Conservation (phyloP, 1,140 invertebrate genomes). For the Mya arenaria region DNA sequence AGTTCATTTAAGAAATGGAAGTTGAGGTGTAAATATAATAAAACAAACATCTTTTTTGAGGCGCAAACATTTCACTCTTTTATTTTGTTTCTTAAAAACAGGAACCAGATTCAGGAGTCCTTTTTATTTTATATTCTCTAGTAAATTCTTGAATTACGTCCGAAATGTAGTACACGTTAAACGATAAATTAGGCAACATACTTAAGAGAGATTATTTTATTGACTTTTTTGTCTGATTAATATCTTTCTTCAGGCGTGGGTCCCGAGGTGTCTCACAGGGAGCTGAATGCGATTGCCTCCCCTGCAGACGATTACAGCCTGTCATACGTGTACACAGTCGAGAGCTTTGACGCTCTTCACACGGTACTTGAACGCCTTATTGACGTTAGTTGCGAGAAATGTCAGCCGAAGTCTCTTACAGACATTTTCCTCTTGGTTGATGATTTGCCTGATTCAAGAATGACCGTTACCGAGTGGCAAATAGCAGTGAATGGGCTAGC, state of each 20-base stretch:
- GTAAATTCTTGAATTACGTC: too few species aligned
- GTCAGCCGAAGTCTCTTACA: not conserved
- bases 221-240: too few species aligned
- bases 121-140: too few species aligned
- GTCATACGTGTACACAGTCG: constrained; percentile 7
- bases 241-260: not conserved
- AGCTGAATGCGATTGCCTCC: constrained; percentile 1
- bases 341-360: constrained; percentile 8
- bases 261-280: not conserved
- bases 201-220: too few species aligned
- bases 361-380: constrained; percentile 1
- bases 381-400: constrained; percentile 4
- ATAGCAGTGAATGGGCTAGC: not conserved
- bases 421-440: constrained; percentile 16
- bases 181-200: too few species aligned
- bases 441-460: not conserved
- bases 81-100: too few species aligned
- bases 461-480: not conserved
- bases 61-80: too few species aligned
- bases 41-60: too few species aligned
- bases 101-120: too few species aligned
- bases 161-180: too few species aligned
- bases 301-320: not conserved
- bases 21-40: too few species aligned
- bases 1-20: too few species aligned